phyloP scores from a whole-genome alignment of 2,113 vertebrate species.

The Rana temporaria region DNA sequence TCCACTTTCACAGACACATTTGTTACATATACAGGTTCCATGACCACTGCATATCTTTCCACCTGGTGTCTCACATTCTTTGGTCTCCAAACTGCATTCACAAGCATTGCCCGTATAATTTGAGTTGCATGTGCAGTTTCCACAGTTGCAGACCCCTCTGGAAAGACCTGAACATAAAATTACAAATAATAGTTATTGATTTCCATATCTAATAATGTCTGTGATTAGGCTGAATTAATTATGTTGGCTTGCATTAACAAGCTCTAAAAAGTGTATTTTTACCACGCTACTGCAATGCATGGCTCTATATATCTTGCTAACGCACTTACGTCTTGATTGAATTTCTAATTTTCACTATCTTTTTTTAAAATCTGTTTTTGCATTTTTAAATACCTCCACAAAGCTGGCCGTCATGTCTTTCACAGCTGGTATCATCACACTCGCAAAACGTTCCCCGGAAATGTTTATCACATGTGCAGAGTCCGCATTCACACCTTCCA shows the following conservation, averaged over 20 bases:
- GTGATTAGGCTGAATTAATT: no score
- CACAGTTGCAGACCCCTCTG: constrained; percentile 71
- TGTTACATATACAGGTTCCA: constrained; percentile 72
- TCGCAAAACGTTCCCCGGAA: constrained; percentile 68
- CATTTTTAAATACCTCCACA: constrained; percentile 71
- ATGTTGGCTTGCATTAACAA: no score
- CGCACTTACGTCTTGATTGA: no score
- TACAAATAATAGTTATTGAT: neutral
- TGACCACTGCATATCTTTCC: constrained; percentile 66
- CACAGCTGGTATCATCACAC: constrained; percentile 73
- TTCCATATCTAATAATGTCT: no score
- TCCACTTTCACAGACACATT: constrained; percentile 66
- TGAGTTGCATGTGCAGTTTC: constrained; percentile 65
- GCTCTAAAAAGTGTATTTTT: no score
- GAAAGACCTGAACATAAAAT: constrained; percentile 2
- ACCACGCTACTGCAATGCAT: no score
- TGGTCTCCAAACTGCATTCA: constrained; percentile 63
- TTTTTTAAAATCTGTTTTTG: no score
- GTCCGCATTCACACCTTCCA: constrained; percentile 74
- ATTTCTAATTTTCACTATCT: no score
- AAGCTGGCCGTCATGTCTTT: constrained; percentile 64
- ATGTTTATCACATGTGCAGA: constrained; percentile 67
- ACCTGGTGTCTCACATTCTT: constrained; percentile 57
- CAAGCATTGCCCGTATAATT: constrained; percentile 70
- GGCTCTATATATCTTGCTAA: no score